Base-by-base conservation (phyloP, 2,888 invertebrate species). In the Sericinus montela region DNA sequence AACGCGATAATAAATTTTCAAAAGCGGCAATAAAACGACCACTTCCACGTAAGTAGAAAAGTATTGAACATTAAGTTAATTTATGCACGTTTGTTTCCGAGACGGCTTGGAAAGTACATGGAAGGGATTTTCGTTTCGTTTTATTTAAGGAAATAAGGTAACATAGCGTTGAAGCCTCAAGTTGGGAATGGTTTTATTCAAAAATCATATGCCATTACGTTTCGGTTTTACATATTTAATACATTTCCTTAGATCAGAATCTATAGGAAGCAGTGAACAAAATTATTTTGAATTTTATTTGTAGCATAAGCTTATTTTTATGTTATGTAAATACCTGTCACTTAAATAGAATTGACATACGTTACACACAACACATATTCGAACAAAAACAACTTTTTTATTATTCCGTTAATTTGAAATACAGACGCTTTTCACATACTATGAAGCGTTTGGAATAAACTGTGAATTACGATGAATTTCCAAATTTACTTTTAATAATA, bases 21-120 rank as follows among this genome's bases (percentile, higher is more conserved):
- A 68, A 68, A 70, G 70, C 67, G 69, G 80, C 75, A 79, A 81
- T 83, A 83, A 82, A 82, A 77, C 73, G 72, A 76, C 82, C 80
- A 80, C 79, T 83, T 84, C 74, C 72, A 74, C 72, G 79, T 82
- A 80, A 85, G 83, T 82, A 83, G 80, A 70, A 83, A 84, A 83
- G 80, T 83, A 85, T 84, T 81, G 82, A 79, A 82, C 82, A 82
- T 84, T 83, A 82, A 83, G 69, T 77, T 84, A 85, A 86, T 86
- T 86, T 85, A 85, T 86, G 83, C 84, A 76, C 77, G 77, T 81
- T 81, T 79, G 82, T 80, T 78, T 74, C 77, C 71, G 69, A 70
- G 72, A 72, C 69, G 69, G 72, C 65, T 69, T 67, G 68, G 69
- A 63, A 69, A 67, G 57, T 67, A 69, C 73, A 70, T 69, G 72